These are phyloP conservation scores for Tribolium castaneum DNA, from an alignment of 1,140 invertebrate genomes.

Conservation along the genomic window DNA sequence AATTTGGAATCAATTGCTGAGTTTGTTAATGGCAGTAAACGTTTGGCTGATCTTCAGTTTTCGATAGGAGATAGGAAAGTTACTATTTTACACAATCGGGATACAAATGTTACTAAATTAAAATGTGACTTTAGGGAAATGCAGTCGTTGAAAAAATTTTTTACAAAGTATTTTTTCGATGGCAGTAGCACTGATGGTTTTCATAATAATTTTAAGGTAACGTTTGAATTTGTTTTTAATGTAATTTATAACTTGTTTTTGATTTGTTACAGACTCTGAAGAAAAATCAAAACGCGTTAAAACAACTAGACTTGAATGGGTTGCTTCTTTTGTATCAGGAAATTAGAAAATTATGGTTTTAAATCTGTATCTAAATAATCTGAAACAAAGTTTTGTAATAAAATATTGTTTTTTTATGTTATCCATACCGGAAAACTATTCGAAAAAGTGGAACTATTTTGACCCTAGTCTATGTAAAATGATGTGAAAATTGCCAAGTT, in stretches of 20 bases:
- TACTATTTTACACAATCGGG: conserved; percentile 30
- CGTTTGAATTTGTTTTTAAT: background rate
- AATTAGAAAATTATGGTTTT: conserved; percentile 17
- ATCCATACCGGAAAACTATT: too few species aligned
- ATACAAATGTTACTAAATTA: conserved; percentile 20
- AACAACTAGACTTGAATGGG: background rate
- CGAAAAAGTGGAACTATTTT: too few species aligned
- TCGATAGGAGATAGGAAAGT: conserved; percentile 37
- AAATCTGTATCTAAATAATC: background rate
- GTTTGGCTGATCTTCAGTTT: conserved; percentile 42
- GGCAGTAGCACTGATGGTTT: background rate
- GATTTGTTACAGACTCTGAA: background rate
- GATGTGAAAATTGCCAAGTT: too few species aligned
- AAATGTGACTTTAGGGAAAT: background rate
- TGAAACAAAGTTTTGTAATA: too few species aligned
- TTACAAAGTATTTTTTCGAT: background rate
- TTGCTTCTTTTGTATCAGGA: conserved; percentile 8
- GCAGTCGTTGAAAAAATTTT: background rate
- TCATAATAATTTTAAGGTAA: background rate
- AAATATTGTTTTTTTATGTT: too few species aligned
- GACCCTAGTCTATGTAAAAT: too few species aligned
- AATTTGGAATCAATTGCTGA: conserved; percentile 48
- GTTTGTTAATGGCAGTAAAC: conserved; percentile 35
- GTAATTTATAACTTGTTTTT: background rate
- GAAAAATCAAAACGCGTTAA: background rate